phyloP scores from a whole-genome alignment of 2,888 invertebrate genomes.

The Campoplex capitator region DNA sequence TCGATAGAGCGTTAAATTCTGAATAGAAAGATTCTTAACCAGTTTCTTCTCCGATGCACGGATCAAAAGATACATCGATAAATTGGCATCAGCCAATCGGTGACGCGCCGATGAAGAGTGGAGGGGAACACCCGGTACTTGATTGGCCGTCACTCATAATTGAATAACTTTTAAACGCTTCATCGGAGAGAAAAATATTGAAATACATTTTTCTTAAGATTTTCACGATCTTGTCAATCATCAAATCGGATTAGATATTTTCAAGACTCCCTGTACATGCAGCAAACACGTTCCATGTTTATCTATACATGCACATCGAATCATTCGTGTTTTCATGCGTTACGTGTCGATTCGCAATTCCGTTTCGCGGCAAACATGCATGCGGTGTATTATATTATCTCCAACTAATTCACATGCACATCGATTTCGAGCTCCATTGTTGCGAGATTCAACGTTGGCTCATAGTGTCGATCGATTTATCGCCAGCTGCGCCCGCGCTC shows the following conservation, averaged over 20 bases:
- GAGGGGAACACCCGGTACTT: background rate
- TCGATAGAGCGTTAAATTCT: background rate
- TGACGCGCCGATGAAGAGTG: too few species aligned
- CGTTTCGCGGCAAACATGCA: slow-evolving; percentile 37
- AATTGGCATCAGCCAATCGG: too few species aligned
- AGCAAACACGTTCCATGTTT: background rate
- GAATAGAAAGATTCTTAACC: background rate
- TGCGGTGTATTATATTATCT: slow-evolving; percentile 60
- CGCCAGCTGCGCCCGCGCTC: background rate
- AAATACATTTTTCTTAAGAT: background rate
- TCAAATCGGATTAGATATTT: background rate
- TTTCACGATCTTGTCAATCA: background rate
- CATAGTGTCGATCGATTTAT: slow-evolving; percentile 46
- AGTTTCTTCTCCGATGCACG: background rate
- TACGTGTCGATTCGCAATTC: slow-evolving; percentile 43
- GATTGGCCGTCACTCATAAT: background rate
- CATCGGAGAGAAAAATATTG: background rate
- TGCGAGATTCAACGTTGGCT: slow-evolving; percentile 31
- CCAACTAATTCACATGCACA: slow-evolving; percentile 58
- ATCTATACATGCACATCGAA: slow-evolving; percentile 12
- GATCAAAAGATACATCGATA: too few species aligned
- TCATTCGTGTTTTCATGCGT: slow-evolving; percentile 55
- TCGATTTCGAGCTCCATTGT: slow-evolving; percentile 27
- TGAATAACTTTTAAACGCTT: background rate
- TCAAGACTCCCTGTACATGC: background rate